Percentiles rank a stretch among this genome's conserved stretches.
phyloP scores from a whole-genome alignment of 2,888 invertebrate species.

The Drosophila fulvimacula region DNA sequence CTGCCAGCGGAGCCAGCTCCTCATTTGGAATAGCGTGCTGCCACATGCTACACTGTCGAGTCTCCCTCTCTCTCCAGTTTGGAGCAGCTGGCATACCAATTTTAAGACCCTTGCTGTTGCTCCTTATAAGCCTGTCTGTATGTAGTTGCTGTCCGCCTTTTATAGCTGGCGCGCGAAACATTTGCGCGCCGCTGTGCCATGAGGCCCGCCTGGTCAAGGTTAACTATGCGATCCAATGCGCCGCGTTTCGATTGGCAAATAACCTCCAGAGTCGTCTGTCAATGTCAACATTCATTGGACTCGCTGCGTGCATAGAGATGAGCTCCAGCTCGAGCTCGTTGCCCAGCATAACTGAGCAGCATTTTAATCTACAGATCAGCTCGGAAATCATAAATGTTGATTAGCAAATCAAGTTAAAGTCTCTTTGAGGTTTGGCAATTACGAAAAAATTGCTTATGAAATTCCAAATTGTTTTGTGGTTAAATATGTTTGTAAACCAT shows the following conservation, averaged over 20 bases:
- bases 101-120: conserved; percentile 41
- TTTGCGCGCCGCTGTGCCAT: conserved; percentile 39
- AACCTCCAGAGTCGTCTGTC: conserved; percentile 63
- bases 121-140: conserved; percentile 46
- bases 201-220: conserved; percentile 58
- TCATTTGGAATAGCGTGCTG: conserved; percentile 41
- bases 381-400: conserved; percentile 9
- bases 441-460: conserved; percentile 1
- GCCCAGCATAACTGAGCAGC: conserved; percentile 51
- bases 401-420: conserved; percentile 1
- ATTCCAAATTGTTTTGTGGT: conserved; percentile 3
- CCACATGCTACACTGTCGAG: conserved; percentile 38
- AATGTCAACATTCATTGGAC: conserved; percentile 51
- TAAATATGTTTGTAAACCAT: conserved; percentile 1
- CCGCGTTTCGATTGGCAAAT: conserved; percentile 46
- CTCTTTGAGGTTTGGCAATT: conserved; percentile 1
- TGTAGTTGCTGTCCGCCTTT: conserved; percentile 45
- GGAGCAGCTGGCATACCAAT: conserved; percentile 33
- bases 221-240: conserved; percentile 55
- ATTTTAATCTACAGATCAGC: conserved; percentile 50
- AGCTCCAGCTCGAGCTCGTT: conserved; percentile 22
- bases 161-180: conserved; percentile 46
- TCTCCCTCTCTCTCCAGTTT: conserved; percentile 11
- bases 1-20: conserved; percentile 18
- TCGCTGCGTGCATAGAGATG: conserved; percentile 39